phyloP scores from a whole-genome alignment of 2,888 invertebrate genomes.

The Mesorhabditis belari region DNA sequence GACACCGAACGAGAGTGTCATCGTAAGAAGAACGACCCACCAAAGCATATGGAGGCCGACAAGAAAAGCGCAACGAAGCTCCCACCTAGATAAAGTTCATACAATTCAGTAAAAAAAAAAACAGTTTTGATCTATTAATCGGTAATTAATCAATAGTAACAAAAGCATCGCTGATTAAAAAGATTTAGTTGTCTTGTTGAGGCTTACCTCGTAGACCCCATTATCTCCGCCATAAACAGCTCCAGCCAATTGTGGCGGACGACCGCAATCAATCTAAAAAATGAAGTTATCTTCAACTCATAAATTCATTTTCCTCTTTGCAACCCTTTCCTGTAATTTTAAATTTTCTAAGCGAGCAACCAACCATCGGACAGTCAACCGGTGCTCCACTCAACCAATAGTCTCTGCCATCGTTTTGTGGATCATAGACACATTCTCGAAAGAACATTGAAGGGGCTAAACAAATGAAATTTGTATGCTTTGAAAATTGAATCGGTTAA shows the following conservation, averaged over 20 bases:
- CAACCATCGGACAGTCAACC: conserved; percentile 34
- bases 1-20: conserved; percentile 81
- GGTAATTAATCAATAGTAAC: no score
- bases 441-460: no score
- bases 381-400: conserved; percentile 52
- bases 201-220: conserved; percentile 52
- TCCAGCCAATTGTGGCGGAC: conserved; percentile 81
- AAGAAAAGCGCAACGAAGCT: conserved; percentile 88
- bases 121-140: neutral
- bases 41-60: conserved; percentile 80
- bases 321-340: no score
- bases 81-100: conserved; percentile 62
- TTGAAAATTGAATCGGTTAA: no score
- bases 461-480: no score
- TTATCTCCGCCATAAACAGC: conserved; percentile 75
- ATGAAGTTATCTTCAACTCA: conserved; percentile 23
- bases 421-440: conserved; percentile 90
- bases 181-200: no score
- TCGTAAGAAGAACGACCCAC: conserved; percentile 84
- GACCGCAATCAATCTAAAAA: conserved; percentile 75
- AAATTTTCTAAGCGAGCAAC: neutral
- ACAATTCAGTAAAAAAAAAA: neutral
- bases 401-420: conserved; percentile 63
- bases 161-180: no score
- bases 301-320: no score